These are phyloP conservation scores for Engystomops pustulosus DNA, from an alignment of 2,113 vertebrate species.

Conservation along the genomic window DNA sequence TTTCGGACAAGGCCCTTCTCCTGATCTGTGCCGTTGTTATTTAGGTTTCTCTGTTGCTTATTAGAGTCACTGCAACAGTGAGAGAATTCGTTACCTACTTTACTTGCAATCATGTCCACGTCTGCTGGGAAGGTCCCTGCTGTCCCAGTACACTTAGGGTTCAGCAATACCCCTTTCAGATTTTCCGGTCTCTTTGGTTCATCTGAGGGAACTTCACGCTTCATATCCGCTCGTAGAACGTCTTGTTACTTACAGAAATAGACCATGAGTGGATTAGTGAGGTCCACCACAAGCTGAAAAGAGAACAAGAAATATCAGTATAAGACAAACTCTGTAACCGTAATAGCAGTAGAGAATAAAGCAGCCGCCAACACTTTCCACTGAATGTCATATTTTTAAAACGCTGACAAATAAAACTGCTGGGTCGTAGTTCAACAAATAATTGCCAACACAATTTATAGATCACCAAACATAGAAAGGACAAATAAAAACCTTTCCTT, in stretches of 20 bases:
- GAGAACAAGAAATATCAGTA: conserved; percentile 61
- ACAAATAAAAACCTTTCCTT: too few species aligned
- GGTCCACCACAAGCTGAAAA: conserved; percentile 70
- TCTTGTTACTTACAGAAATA: conserved; percentile 70
- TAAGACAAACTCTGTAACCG: too few species aligned
- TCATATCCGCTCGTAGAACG: conserved; percentile 88
- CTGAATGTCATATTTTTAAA: neutral
- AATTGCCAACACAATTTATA: too few species aligned
- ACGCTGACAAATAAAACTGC: too few species aligned
- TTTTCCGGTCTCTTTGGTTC: conserved; percentile 89
- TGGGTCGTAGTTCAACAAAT: too few species aligned
- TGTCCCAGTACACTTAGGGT: conserved; percentile 87
- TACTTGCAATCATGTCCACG: conserved; percentile 92
- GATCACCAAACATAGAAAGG: too few species aligned
- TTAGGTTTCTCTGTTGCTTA: conserved; percentile 81
- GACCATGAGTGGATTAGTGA: conserved; percentile 80
- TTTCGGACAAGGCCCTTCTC: conserved; percentile 88
- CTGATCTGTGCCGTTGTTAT: conserved; percentile 81
- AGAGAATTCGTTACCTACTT: conserved; percentile 91
- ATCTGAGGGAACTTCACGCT: conserved; percentile 95
- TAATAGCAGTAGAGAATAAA: too few species aligned
- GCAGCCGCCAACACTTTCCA: neutral
- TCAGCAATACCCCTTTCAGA: conserved; percentile 93
- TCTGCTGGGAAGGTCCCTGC: conserved; percentile 86
- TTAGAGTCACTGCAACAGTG: conserved; percentile 83